Evolutionary conservation across 2,113 vertebrate species (phyloP).

Genomic region (Phalacrocorax carbo): DNA sequence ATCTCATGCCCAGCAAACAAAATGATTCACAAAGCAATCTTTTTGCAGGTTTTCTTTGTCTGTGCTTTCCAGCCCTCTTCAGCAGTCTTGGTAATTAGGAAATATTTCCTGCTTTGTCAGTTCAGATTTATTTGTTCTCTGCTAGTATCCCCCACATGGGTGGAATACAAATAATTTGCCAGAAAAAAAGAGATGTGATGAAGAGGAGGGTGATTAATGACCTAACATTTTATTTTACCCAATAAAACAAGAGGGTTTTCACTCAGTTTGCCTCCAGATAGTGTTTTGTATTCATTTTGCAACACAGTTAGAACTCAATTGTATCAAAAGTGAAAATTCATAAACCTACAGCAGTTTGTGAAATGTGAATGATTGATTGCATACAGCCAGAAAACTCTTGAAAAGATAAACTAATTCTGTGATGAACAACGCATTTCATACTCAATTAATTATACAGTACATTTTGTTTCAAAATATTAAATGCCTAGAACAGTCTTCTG

Average conservation of each 20-base stretch:
- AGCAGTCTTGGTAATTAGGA: conserved; percentile 34
- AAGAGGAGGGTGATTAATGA: conserved; percentile 69
- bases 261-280: conserved; percentile 63
- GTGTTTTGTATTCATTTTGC: conserved; percentile 65
- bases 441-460: conserved; percentile 63
- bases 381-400: conserved; percentile 53
- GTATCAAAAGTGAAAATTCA: conserved; percentile 65
- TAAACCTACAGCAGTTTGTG: conserved; percentile 60
- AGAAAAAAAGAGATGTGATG: conserved; percentile 25
- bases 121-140: conserved; percentile 54
- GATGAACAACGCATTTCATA: conserved; percentile 61
- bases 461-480: conserved; percentile 67
- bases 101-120: conserved; percentile 38
- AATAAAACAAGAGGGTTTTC: conserved; percentile 40
- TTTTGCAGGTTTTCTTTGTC: background rate
- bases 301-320: conserved; percentile 60
- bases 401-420: conserved; percentile 70
- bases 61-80: background rate
- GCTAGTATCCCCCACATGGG: background rate
- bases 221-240: conserved; percentile 50
- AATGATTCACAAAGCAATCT: background rate
- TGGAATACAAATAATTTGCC: conserved; percentile 28
- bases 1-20: background rate
- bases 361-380: conserved; percentile 68
- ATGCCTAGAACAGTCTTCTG: conserved; percentile 46